Conservation (phyloP, 1,140 invertebrate species). For the Brachionus manjavacas region DNA sequence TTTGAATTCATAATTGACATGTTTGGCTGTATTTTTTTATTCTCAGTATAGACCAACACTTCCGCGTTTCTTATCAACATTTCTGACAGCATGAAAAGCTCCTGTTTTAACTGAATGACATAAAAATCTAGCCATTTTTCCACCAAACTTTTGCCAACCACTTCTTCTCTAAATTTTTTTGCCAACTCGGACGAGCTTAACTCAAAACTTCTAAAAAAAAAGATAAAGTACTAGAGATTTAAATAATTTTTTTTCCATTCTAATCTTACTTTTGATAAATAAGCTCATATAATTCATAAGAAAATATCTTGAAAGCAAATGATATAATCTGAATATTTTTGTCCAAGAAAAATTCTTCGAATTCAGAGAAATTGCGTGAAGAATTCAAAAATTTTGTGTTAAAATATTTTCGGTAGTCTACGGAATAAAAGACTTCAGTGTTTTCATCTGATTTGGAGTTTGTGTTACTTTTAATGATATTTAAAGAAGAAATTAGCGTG, state of each 20-base stretch:
- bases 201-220: background rate
- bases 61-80: background rate
- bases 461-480: background rate
- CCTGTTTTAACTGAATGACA: background rate
- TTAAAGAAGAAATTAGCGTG: background rate
- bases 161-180: slow-evolving; percentile 10
- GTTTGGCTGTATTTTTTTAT: background rate
- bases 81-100: background rate
- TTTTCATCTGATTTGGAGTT: background rate
- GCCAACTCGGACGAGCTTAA: background rate
- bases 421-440: background rate
- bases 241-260: background rate
- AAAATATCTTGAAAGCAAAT: slow-evolving; percentile 25
- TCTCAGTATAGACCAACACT: background rate
- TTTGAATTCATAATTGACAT: background rate
- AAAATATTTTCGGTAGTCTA: background rate
- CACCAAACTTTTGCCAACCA: background rate
- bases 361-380: background rate
- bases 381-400: background rate
- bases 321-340: background rate
- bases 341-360: background rate
- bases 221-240: background rate
- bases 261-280: slow-evolving; percentile 7
- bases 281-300: slow-evolving; percentile 9
- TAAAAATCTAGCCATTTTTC: slow-evolving; percentile 38